phyloP scores from a whole-genome alignment of 2,113 vertebrate genomes.

The Ascaphus truei region DNA sequence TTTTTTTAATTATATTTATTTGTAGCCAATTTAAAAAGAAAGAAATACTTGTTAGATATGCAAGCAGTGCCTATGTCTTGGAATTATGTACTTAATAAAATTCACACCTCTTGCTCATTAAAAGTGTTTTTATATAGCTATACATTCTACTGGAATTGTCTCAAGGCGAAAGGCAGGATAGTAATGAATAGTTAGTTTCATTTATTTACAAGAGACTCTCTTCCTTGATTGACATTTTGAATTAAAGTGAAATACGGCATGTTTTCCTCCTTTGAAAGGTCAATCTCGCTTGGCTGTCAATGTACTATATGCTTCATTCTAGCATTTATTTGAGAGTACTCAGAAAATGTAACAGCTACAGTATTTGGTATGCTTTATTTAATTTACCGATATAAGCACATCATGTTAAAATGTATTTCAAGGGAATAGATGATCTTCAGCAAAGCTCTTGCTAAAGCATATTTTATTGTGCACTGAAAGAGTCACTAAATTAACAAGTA shows the following conservation, averaged over 20 bases:
- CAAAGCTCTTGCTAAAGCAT: not conserved
- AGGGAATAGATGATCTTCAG: slow-evolving; percentile 12
- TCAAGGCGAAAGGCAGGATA: not conserved
- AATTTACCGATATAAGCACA: slow-evolving; percentile 3
- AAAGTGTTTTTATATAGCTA: not conserved
- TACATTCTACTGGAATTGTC: not conserved
- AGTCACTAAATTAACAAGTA: slow-evolving; percentile 19
- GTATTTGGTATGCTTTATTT: slow-evolving; percentile 8
- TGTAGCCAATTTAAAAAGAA: too few relatives aligned
- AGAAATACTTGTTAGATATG: too few relatives aligned
- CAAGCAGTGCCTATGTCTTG: too few relatives aligned
- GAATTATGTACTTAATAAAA: not conserved
- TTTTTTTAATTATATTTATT: too few relatives aligned
- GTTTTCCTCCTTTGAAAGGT: slow-evolving; percentile 15
- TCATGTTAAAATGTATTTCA: slow-evolving; percentile 14
- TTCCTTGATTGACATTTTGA: slow-evolving; percentile 38
- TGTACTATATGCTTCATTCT: not conserved
- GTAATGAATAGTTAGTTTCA: slow-evolving; percentile 22
- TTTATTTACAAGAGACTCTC: slow-evolving; percentile 36
- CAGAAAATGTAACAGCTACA: not conserved
- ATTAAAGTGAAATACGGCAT: slow-evolving; percentile 26
- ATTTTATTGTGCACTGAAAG: not conserved
- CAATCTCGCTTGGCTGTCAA: slow-evolving; percentile 4
- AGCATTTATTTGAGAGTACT: not conserved
- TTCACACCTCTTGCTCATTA: not conserved